Conservation (phyloP, 2,113 vertebrate genomes). For the Bos indicus region DNA sequence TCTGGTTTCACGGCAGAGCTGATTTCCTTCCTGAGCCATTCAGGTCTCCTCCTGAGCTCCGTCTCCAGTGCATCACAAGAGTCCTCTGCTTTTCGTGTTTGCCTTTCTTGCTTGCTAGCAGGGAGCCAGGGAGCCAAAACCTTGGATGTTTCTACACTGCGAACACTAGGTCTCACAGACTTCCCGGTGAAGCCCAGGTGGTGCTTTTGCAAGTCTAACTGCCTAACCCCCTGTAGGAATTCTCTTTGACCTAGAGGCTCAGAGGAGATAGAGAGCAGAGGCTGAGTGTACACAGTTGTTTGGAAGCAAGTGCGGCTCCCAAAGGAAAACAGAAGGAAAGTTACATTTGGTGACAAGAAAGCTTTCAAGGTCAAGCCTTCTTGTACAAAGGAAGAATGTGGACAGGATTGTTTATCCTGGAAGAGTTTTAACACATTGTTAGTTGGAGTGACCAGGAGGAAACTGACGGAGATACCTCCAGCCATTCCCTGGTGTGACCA, state of each 20-base stretch:
- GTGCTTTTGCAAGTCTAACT: not conserved
- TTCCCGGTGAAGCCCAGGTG: not conserved
- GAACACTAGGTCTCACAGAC: not conserved
- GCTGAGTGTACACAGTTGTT: not conserved
- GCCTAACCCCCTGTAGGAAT: not conserved
- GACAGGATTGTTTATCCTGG: not conserved
- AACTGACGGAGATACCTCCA: not conserved
- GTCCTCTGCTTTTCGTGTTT: not conserved
- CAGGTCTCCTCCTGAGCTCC: not conserved
- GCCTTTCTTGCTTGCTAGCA: not conserved
- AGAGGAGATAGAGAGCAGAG: not conserved
- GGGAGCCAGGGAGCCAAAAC: not conserved
- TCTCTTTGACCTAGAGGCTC: conserved; percentile 1
- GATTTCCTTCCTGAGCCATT: not conserved
- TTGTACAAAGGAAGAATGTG: not conserved
- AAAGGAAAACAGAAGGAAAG: conserved; percentile 34
- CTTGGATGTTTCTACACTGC: not conserved
- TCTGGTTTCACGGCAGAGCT: conserved; percentile 19
- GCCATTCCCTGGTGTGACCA: not conserved
- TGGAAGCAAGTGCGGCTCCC: conserved; percentile 23
- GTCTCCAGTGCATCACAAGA: not conserved
- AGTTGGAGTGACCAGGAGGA: not conserved
- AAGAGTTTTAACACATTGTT: not conserved
- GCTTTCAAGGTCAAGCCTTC: not conserved
- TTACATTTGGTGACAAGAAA: not conserved